These are phyloP conservation scores for Centropus bengalensis DNA, from an alignment of 2,113 vertebrate species.

Conservation along the genomic window DNA sequence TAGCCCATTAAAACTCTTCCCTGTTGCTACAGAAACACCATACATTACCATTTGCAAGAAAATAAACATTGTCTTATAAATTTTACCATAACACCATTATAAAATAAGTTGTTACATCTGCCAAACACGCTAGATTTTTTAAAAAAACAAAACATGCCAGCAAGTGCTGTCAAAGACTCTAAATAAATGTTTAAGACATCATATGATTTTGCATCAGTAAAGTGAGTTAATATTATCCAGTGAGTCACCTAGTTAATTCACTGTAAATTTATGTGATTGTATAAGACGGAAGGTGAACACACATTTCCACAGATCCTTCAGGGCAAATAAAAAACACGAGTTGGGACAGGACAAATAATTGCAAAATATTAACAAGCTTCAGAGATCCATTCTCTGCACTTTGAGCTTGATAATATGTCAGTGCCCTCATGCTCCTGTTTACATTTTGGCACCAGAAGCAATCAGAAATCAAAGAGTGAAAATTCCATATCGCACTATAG, in stretches of 20 bases:
- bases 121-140: background rate
- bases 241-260: slow-evolving; percentile 30
- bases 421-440: background rate
- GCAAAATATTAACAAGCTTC: background rate
- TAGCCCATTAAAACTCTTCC: background rate
- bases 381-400: slow-evolving; percentile 29
- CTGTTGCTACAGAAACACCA: background rate
- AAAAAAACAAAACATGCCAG: background rate
- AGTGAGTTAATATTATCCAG: slow-evolving; percentile 26
- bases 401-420: background rate
- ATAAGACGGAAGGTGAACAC: slow-evolving; percentile 18
- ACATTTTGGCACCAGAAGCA: background rate
- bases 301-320: slow-evolving; percentile 9
- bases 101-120: slow-evolving; percentile 1
- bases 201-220: slow-evolving; percentile 17
- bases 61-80: background rate
- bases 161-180: background rate
- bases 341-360: background rate
- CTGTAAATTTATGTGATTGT: background rate
- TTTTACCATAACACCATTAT: background rate
- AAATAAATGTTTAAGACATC: slow-evolving; percentile 13
- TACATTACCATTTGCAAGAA: background rate
- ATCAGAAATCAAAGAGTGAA: background rate
- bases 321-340: slow-evolving; percentile 29
- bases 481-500: background rate